Evolutionary conservation across 2,113 vertebrate species (phyloP).

Genomic region (Antennarius striatus): DNA sequence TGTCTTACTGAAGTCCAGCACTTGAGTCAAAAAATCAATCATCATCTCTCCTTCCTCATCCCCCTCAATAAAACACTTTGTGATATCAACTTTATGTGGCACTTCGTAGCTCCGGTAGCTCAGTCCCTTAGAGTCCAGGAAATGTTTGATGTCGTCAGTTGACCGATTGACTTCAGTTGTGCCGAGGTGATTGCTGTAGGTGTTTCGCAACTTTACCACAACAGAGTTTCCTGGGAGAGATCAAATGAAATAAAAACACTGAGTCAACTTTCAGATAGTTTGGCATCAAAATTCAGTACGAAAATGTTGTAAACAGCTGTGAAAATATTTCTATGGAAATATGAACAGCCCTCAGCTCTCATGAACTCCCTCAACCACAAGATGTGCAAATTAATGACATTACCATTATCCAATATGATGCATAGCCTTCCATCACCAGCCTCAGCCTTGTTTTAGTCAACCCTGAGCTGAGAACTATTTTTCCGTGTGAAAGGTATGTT

Average conservation of each 20-base stretch:
- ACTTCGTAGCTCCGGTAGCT: slow-evolving; percentile 80
- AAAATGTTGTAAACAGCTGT: no score
- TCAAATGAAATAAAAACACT: not conserved
- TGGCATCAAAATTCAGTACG: not conserved
- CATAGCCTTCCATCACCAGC: no score
- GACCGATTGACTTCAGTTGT: slow-evolving; percentile 77
- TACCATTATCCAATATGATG: no score
- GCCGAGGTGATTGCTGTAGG: slow-evolving; percentile 74
- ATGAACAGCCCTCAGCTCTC: no score
- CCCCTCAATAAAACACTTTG: slow-evolving; percentile 81
- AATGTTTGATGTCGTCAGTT: slow-evolving; percentile 76
- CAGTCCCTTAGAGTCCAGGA: slow-evolving; percentile 80
- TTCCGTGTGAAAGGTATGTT: no score
- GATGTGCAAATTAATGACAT: no score
- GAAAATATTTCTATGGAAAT: no score
- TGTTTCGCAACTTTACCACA: slow-evolving; percentile 85
- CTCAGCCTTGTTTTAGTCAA: no score
- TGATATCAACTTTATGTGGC: slow-evolving; percentile 65
- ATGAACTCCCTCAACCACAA: no score
- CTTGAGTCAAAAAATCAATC: slow-evolving; percentile 91
- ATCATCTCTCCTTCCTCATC: slow-evolving; percentile 86
- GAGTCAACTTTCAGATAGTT: no score
- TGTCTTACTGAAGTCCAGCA: slow-evolving; percentile 75
- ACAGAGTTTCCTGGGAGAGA: slow-evolving; percentile 79
- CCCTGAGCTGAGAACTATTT: no score